Percentiles rank a stretch among this genome's conserved stretches.
Conservation (phyloP, 2,888 invertebrate species). For the Macrosiphum euphorbiae region DNA sequence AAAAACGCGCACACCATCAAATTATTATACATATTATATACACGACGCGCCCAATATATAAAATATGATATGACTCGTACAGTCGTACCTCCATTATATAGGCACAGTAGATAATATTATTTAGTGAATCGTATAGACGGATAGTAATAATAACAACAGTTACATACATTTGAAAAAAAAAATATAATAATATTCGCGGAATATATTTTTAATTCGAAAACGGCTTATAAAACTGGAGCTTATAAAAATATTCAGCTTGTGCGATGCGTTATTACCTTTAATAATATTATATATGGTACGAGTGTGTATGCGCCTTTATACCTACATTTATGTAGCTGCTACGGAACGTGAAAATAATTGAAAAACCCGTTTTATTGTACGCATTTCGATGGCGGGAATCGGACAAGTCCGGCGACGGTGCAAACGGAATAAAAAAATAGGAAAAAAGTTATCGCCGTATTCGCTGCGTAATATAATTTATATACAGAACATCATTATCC, state of each 20-base stretch:
- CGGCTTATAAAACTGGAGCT: background rate
- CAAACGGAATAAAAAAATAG: background rate
- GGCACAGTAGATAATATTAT: background rate
- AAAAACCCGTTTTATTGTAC: background rate
- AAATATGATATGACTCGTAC: background rate
- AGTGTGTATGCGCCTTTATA: too few relatives aligned
- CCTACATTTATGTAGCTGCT: background rate
- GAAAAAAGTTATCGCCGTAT: background rate
- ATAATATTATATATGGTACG: background rate
- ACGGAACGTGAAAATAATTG: background rate
- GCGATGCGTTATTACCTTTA: background rate
- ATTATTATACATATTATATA: background rate
- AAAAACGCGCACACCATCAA: background rate
- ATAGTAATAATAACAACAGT: background rate
- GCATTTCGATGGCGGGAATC: background rate
- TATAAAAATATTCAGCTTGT: background rate
- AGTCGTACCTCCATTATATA: background rate
- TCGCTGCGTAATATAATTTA: background rate
- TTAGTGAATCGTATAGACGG: background rate
- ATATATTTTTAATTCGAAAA: background rate
- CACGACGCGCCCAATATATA: background rate
- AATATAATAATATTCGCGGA: background rate
- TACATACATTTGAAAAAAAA: background rate
- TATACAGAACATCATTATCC: background rate
- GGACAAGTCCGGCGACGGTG: background rate